These are phyloP conservation scores for Corella eumyota DNA, from an alignment of 23 tunicate genomes.

Conservation along the genomic window DNA sequence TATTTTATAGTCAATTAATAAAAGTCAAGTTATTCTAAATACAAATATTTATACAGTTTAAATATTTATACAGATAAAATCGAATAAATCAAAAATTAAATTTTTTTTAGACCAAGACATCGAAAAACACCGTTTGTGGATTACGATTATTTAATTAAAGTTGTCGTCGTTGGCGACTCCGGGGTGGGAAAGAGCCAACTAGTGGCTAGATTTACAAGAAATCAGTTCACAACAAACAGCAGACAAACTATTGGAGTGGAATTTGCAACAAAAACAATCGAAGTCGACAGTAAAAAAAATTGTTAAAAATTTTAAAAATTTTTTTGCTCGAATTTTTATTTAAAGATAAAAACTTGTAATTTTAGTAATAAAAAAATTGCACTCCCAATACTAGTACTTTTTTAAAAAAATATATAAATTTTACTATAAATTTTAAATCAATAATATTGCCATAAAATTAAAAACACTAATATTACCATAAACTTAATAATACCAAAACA, in stretches of 20 bases:
- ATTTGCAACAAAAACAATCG: conserved; percentile 84
- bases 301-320: no score
- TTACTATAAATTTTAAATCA: no score
- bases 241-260: conserved; percentile 93
- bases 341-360: background rate
- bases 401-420: background rate
- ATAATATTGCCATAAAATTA: background rate
- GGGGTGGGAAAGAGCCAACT: conserved; percentile 95
- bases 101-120: no score
- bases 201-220: conserved; percentile 73
- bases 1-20: no score
- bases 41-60: no score
- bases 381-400: background rate
- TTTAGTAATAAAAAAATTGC: no score
- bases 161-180: conserved; percentile 84
- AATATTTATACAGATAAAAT: no score
- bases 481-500: background rate
- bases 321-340: background rate
- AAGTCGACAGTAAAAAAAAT: conserved; percentile 37
- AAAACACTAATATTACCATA: background rate
- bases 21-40: no score
- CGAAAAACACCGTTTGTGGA: conserved; percentile 52
- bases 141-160: conserved; percentile 84
- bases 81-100: no score
- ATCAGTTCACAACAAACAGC: conserved; percentile 67